These are phyloP conservation scores for Styela plicata DNA, from an alignment of 23 tunicate species.

Conservation along the genomic window DNA sequence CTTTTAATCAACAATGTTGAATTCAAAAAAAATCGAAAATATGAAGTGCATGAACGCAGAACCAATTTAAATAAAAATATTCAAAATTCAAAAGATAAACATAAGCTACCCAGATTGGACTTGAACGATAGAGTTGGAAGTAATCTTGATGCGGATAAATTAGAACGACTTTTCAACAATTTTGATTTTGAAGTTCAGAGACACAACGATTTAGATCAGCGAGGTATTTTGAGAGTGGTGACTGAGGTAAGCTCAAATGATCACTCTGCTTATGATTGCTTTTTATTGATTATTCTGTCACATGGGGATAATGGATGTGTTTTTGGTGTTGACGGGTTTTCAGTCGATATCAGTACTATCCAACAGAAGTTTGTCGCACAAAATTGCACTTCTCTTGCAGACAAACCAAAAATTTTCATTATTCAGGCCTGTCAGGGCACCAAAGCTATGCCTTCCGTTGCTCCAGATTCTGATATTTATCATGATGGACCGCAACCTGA, in stretches of 20 bases:
- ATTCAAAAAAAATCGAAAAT: conserved; percentile 7
- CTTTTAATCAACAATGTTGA: conserved; percentile 55
- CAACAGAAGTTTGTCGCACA: conserved; percentile 39
- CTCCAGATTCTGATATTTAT: conserved; percentile 16
- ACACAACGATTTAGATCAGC: conserved; percentile 42
- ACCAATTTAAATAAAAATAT: not conserved
- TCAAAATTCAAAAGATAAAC: not conserved
- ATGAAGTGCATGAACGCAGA: conserved; percentile 11
- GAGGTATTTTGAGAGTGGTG: conserved; percentile 22
- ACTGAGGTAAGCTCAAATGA: conserved; percentile 17
- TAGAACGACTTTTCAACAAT: conserved; percentile 30
- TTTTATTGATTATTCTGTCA: conserved; percentile 48
- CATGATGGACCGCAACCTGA: conserved; percentile 30
- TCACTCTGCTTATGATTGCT: conserved; percentile 49
- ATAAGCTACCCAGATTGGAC: not conserved
- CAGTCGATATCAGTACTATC: conserved; percentile 29
- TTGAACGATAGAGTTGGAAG: conserved; percentile 26
- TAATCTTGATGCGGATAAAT: conserved; percentile 17
- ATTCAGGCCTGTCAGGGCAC: conserved; percentile 89
- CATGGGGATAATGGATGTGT: conserved; percentile 70
- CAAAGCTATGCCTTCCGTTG: conserved; percentile 38
- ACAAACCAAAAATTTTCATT: conserved; percentile 77
- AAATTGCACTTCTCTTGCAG: conserved; percentile 35
- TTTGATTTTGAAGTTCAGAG: conserved; percentile 44
- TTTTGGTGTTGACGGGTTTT: conserved; percentile 67